Conservation (phyloP, 2,113 vertebrate species). For the Amazona guildingii region DNA sequence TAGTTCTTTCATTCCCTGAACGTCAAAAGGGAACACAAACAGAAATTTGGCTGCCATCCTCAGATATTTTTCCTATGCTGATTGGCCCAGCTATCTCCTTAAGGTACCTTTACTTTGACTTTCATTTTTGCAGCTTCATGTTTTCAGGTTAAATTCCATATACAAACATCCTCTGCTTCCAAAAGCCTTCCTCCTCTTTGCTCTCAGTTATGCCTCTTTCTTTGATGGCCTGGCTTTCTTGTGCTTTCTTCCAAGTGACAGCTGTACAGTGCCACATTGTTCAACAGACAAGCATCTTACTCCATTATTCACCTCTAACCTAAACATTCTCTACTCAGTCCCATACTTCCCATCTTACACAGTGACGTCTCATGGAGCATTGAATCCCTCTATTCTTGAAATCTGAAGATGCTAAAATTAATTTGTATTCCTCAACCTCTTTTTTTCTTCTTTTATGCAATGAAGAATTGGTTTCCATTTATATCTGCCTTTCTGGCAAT, state of each 20-base stretch:
- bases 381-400: not conserved
- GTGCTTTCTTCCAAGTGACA: not conserved
- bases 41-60: constrained; percentile 33
- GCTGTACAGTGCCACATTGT: not conserved
- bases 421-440: not conserved
- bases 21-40: constrained; percentile 18
- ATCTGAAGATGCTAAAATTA: not conserved
- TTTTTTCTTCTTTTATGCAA: not conserved
- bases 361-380: not conserved
- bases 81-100: not conserved
- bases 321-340: not conserved
- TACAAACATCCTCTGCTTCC: not conserved
- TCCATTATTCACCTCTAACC: not conserved
- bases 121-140: not conserved
- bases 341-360: not conserved
- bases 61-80: not conserved
- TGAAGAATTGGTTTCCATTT: not conserved
- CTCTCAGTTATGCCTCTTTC: not conserved
- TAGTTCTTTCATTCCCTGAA: constrained; percentile 4
- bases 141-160: constrained; percentile 15
- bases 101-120: not conserved
- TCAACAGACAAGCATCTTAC: not conserved
- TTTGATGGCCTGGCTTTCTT: not conserved
- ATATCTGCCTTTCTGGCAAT: not conserved
- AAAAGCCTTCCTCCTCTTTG: not conserved